Percentiles rank a stretch among this genome's conserved stretches.
phyloP scores from a whole-genome alignment of 2,113 vertebrate species.

The Phalacrocorax brasilianus region DNA sequence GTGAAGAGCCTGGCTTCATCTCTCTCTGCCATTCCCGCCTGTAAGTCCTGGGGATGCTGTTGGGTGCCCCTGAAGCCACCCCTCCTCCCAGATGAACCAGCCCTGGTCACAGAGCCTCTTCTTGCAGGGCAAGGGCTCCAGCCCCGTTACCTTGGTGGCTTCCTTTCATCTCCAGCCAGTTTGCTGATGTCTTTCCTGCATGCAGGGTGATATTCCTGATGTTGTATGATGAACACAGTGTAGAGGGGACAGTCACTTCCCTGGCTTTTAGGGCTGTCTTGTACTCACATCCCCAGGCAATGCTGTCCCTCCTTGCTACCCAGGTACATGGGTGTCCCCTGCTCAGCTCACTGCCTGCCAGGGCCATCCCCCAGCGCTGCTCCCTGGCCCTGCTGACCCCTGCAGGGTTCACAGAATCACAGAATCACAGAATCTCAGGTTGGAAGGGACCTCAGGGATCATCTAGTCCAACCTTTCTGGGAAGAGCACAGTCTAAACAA shows the following conservation, averaged over 20 bases:
- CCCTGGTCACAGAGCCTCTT: not conserved
- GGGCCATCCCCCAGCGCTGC: not conserved
- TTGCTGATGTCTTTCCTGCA: not conserved
- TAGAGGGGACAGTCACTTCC: not conserved
- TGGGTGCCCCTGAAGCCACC: not conserved
- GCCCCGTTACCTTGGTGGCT: not conserved
- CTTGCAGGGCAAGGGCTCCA: not conserved
- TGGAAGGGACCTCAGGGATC: too few species aligned
- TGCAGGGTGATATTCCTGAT: not conserved
- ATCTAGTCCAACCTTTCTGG: too few species aligned
- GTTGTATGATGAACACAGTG: not conserved
- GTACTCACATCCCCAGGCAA: too few species aligned
- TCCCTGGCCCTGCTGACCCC: not conserved
- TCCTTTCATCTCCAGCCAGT: not conserved
- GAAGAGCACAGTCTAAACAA: too few species aligned
- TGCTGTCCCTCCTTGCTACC: fast-evolving
- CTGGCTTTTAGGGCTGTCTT: not conserved
- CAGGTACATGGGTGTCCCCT: not conserved
- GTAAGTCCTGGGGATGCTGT: fast-evolving
- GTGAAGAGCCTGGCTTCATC: not conserved
- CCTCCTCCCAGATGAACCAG: too few species aligned
- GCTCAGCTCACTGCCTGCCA: not conserved
- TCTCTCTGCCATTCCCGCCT: not conserved
- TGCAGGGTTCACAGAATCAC: too few species aligned
- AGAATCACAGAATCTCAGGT: too few species aligned